Base-by-base conservation (phyloP, 1,140 invertebrate species). In the Lerema accius region DNA sequence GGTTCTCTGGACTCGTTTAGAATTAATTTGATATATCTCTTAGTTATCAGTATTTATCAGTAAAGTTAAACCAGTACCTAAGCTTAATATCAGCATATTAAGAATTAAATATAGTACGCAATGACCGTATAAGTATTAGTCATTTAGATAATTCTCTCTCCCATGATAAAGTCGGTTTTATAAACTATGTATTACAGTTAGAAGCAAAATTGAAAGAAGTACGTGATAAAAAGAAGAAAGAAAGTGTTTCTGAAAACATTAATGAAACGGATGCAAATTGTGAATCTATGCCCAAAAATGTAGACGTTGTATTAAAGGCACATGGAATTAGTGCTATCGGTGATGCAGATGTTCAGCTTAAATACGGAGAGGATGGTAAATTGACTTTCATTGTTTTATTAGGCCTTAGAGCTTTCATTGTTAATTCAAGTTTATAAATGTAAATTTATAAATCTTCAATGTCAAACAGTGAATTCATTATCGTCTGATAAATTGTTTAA, bases 201-300 rank as follows among this genome's bases (percentile, higher is more conserved):
- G 87, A 90, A 78, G 51, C 78, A 11, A 88, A 89, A 71, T 58
- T 90, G 17, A 88, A 81, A 76, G 82, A 87, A 72, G 70, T 87
- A 0, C 76, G 73, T 55, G 77, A 84, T 10, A 83, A 82, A 69
- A 86, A 82, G 64, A 85, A 78, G 45, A 82, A 77, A 55, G 79
- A 76, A 37, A 67, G 69, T 15, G 39, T 39, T 19, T 37, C 10
- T 32, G 32, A 69, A 17, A 40, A 11, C n/a, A 42, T 40, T 13
- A 39, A 55, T 56, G 16, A 43, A 32, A 26, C 9, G 43, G 60
- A 58, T 11, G 9, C 17, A 43, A 80, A 78, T 63, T 78, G 78
- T 60, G 75, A 78, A 13, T 40, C 46, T 0, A 7, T 65, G 5
- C 72, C 81, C 5, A 69, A 71, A 9, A 76, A 83, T 37, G 46